Base-by-base conservation (phyloP, 1,140 invertebrate genomes). In the Drosophila pachea region DNA sequence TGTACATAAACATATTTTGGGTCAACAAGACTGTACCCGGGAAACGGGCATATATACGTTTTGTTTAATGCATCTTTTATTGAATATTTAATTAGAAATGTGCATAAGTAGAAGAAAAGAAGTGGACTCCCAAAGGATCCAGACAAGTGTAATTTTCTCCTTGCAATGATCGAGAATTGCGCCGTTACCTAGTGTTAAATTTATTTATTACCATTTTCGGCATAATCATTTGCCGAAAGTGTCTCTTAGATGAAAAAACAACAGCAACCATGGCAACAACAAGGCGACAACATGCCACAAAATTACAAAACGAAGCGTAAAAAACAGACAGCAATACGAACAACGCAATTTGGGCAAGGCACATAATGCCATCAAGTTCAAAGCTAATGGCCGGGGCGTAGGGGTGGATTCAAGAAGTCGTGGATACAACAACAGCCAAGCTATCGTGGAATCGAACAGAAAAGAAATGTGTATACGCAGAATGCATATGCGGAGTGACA, bases 151-250 rank as follows among this genome's bases (percentile, higher is more conserved):
- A 12, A n/a, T 43, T 4, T 43, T 14, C 7, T 7, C 22, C 42
- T 12, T 33, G n/a, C 16, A 38, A 16, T 40, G 38, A n/a, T 42
- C 62, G 42, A 31, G 38, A 49, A 50, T 59, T 32, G 35, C n/a
- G 33, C 22, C 49, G 8, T 43, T 16, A 9, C 31, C 32, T 14
- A 38, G 6, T 60, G 63, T 78, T 68, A 70, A 84, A 79, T 84
- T 78, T 84, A 76, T 84, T 79, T 84, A 79, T 84, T 84, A 76
- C 79, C 79, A 84, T 84, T 84, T 69, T 84, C 76, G 79, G 69
- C 73, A 73, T 79, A 73, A 84, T 84, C 76, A 84, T 78, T 83
- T 83, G 79, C 47, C 59, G 68, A 68, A 79, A 83, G 68, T 83
- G 79, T 84, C 79, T 76, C 79, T 84, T 84, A 79, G 76, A 49